A percentile compares a stretch with the other conserved stretches of the same genome.
Conservation (phyloP, 2,797 vertebrate genomes). For the Petrocephalus sullivani region DNA sequence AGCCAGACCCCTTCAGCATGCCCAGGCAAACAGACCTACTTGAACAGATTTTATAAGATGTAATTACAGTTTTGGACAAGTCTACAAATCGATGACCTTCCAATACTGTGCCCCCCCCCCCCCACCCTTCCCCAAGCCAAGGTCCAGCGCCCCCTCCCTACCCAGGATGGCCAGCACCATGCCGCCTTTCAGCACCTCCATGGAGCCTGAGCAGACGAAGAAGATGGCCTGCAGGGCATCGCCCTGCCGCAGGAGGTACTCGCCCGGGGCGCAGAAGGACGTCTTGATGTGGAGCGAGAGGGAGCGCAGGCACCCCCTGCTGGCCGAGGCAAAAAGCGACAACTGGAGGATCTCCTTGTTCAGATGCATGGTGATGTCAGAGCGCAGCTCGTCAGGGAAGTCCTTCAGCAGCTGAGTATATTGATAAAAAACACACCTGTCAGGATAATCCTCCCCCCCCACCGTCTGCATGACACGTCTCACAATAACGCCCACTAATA, state of each 20-base stretch:
- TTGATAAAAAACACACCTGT: not conserved
- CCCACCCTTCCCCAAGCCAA: not conserved
- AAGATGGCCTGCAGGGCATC: conserved; percentile 95
- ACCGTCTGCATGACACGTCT: not conserved
- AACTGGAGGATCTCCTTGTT: conserved; percentile 97
- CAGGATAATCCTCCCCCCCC: not conserved
- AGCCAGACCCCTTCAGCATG: not conserved
- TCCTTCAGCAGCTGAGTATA: conserved; percentile 83
- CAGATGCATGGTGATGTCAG: conserved; percentile 97
- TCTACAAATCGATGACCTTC: not conserved
- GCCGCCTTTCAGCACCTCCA: conserved; percentile 94
- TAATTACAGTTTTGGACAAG: not conserved
- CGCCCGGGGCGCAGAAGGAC: conserved; percentile 94
- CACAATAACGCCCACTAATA: not conserved
- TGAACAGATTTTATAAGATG: not conserved
- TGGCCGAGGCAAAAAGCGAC: conserved; percentile 87
- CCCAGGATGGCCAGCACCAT: conserved; percentile 93
- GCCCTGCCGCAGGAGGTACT: conserved; percentile 91
- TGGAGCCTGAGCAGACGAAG: conserved; percentile 95
- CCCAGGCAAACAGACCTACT: not conserved
- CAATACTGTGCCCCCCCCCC: not conserved
- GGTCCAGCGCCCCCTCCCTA: conserved; percentile 51
- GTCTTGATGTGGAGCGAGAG: conserved; percentile 97
- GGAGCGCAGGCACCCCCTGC: conserved; percentile 91
- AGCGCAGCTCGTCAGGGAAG: conserved; percentile 92